Percentiles rank a stretch among this genome's conserved stretches.
phyloP scores from a whole-genome alignment of 2,797 vertebrate genomes.

The Synanceia verrucosa region DNA sequence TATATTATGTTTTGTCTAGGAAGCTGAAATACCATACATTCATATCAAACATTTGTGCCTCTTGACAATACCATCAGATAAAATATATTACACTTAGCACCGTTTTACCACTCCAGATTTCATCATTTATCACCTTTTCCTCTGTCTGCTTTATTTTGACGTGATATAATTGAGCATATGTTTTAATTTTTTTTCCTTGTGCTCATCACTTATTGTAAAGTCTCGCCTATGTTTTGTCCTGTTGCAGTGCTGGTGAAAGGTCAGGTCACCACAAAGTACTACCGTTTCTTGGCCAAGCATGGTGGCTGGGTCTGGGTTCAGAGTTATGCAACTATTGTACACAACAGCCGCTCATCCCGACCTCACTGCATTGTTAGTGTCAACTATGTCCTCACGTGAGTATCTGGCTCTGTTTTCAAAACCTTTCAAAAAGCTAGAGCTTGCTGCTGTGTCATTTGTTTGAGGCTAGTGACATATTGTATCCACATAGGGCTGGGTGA shows the following conservation, averaged over 20 bases:
- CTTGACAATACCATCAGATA: background rate
- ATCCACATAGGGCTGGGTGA: background rate
- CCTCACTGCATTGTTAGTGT: constrained; percentile 99
- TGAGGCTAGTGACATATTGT: background rate
- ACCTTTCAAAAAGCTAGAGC: background rate
- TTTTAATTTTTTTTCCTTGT: background rate
- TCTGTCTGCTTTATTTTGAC: background rate
- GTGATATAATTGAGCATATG: background rate
- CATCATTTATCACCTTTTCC: background rate
- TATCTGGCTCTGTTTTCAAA: constrained; percentile 33
- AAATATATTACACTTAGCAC: no score
- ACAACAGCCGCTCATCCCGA: constrained; percentile 97
- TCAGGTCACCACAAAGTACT: constrained; percentile 98
- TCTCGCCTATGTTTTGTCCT: background rate
- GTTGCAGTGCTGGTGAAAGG: constrained; percentile 96
- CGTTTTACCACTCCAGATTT: no score
- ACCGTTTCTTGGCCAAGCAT: constrained; percentile 94
- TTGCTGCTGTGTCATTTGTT: background rate
- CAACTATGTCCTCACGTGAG: constrained; percentile 99
- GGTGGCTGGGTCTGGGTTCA: constrained; percentile 99
- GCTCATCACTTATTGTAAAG: background rate
- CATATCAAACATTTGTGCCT: background rate
- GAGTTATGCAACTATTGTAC: constrained; percentile 97
- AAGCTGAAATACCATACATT: background rate
- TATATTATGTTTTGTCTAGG: background rate